Evolutionary conservation across 2,888 invertebrate genomes (phyloP), one percentile per base, ranked within the genome.

Genomic region (Caenorhabditis parvicauda): DNA sequence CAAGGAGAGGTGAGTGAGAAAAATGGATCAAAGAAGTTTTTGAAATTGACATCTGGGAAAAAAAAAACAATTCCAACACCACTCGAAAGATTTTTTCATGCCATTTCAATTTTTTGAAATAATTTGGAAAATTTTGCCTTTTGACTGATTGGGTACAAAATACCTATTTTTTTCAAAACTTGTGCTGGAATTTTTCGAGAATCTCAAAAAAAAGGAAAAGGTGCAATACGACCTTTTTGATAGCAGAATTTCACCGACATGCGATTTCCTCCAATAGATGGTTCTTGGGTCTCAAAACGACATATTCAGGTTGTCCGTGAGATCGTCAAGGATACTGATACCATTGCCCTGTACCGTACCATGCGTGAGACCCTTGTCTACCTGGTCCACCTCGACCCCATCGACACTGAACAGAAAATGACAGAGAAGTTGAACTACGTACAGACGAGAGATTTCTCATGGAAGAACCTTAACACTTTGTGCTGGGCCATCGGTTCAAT

Each of bases 401-500:
- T 88, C 53, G 96, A 99, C 82, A 98, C 98, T 12, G 98, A 98
- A 85, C 87, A 90, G 73, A 95, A 99, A 64, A 98, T 99, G 98
- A 96, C 96, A 55, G 91, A 94, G 77, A 98, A 98, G 82, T 85
- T 99, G 25, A 90, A 92, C 80, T 98, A 98, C 86, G 78, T 99
- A 2, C 94, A 94, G 84, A 96, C 96, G 5, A 87, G 88, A 28
- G 98, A 99, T 83, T 99, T 98, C 91, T 96, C 96, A 7, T 99
- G 98, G 98, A 96, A 96, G 84, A 98, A 98, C 84, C 86, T 99
- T 54, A 99, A 99, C 82, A 96, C 98, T 45, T 82, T 98, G 35
- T 98, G 98, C 82, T 98, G 98, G 98, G 98, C 98, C 7, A 96
- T 98, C 80, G 98, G 98, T 45, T 94, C 94, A 56, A 96, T 96